These are phyloP conservation scores for Tenthredo scrophulariae DNA, from an alignment of 2,888 invertebrate genomes.

Conservation along the genomic window DNA sequence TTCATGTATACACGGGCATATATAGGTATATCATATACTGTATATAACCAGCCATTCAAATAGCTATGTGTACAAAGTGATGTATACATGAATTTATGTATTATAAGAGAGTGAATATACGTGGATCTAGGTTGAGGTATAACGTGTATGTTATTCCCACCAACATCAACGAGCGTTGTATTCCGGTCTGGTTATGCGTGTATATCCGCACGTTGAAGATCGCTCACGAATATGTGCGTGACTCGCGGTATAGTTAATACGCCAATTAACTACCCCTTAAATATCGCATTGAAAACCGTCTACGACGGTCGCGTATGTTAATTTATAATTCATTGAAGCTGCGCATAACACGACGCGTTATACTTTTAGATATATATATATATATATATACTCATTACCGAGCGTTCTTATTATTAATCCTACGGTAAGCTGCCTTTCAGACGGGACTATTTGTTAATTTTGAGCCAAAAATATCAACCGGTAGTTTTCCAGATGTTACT, in stretches of 20 bases:
- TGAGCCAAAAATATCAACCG: not conserved
- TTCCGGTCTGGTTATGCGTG: not conserved
- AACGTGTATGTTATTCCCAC: not conserved
- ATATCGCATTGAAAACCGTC: slow-evolving; percentile 60
- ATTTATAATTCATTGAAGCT: slow-evolving; percentile 58
- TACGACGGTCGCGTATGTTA: slow-evolving; percentile 54
- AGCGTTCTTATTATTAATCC: not conserved
- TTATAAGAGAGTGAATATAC: too few relatives aligned
- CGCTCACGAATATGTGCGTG: slow-evolving; percentile 30
- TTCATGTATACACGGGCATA: not conserved
- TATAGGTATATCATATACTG: not conserved
- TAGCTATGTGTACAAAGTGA: too few relatives aligned
- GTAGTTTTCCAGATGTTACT: not conserved
- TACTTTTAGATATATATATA: not conserved
- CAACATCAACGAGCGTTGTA: not conserved
- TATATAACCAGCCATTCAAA: too few relatives aligned
- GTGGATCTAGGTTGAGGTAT: not conserved
- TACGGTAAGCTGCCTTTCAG: not conserved
- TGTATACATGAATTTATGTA: too few relatives aligned
- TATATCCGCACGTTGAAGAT: not conserved
- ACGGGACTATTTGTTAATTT: not conserved
- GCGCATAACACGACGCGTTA: not conserved
- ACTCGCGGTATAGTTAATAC: slow-evolving; percentile 60
- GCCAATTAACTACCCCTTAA: slow-evolving; percentile 65
- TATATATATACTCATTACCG: not conserved